A percentile compares a stretch with the other conserved stretches of the same genome.
Conservation (phyloP, 2,888 invertebrate genomes). For the Morpho deidamia region DNA sequence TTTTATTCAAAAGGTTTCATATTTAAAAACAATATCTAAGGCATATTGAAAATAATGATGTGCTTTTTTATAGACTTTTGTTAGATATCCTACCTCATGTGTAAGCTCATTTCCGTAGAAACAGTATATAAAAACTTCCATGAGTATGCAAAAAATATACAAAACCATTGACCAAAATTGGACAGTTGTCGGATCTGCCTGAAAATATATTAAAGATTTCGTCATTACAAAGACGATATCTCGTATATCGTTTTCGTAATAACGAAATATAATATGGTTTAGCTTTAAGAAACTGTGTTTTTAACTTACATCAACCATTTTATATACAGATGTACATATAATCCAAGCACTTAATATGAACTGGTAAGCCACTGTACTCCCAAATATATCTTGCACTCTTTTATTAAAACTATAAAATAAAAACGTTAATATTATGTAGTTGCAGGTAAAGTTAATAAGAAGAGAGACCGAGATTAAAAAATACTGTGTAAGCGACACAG, state of each 20-base stretch:
- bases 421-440: too few relatives aligned
- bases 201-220: too few relatives aligned
- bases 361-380: slow-evolving; percentile 32
- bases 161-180: slow-evolving; percentile 47
- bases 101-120: slow-evolving; percentile 49
- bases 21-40: too few relatives aligned
- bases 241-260: too few relatives aligned
- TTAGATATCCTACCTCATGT: slow-evolving; percentile 16
- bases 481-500: too few relatives aligned
- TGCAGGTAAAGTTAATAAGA: too few relatives aligned
- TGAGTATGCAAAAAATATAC: slow-evolving; percentile 47
- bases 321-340: slow-evolving; percentile 33
- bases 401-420: slow-evolving; percentile 24
- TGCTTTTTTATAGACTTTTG: too few relatives aligned
- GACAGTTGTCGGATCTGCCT: slow-evolving; percentile 42
- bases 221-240: too few relatives aligned
- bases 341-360: slow-evolving; percentile 35
- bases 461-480: too few relatives aligned
- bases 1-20: too few relatives aligned
- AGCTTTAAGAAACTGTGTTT: not conserved
- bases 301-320: slow-evolving; percentile 31
- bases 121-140: slow-evolving; percentile 45
- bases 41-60: too few relatives aligned
- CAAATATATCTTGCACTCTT: slow-evolving; percentile 30
- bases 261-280: too few relatives aligned